Conservation (phyloP, 2,113 vertebrate species). For the Neodontobutis hainanensis region DNA sequence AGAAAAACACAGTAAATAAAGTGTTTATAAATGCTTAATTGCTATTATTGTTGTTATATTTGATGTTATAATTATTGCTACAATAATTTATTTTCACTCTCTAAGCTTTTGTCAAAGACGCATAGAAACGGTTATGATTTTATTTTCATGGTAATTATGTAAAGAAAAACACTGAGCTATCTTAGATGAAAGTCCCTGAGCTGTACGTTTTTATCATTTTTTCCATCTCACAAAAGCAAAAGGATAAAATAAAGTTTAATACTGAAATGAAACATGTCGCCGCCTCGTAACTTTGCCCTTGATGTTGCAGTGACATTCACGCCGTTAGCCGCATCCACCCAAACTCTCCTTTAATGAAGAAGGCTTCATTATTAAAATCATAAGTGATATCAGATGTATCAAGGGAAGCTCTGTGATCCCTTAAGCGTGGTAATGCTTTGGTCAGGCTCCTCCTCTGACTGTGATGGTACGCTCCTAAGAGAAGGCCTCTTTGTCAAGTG, state of each 20-base stretch:
- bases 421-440: constrained; percentile 72
- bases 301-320: neutral
- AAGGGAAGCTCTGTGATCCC: constrained; percentile 66
- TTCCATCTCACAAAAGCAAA: constrained; percentile 82
- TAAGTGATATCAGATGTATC: constrained; percentile 73
- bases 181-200: constrained; percentile 77
- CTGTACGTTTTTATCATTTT: constrained; percentile 81
- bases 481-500: constrained; percentile 75
- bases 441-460: constrained; percentile 71
- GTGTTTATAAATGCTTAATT: constrained; percentile 84
- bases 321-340: constrained; percentile 12
- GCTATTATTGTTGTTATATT: constrained; percentile 83
- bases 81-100: constrained; percentile 86
- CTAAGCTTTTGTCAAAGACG: constrained; percentile 79
- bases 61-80: constrained; percentile 84
- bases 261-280: constrained; percentile 57
- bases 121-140: constrained; percentile 77
- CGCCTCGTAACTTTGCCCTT: constrained; percentile 27
- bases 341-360: constrained; percentile 42
- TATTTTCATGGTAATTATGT: constrained; percentile 78
- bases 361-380: constrained; percentile 65
- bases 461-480: constrained; percentile 69
- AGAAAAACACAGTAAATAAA: constrained; percentile 75
- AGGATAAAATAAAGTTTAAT: constrained; percentile 82
- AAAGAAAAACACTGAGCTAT: constrained; percentile 79